A percentile compares a stretch with the other conserved stretches of the same genome.
These are phyloP conservation scores for Corythaeola cristata DNA, from an alignment of 2,113 vertebrate genomes.

Conservation along the genomic window DNA sequence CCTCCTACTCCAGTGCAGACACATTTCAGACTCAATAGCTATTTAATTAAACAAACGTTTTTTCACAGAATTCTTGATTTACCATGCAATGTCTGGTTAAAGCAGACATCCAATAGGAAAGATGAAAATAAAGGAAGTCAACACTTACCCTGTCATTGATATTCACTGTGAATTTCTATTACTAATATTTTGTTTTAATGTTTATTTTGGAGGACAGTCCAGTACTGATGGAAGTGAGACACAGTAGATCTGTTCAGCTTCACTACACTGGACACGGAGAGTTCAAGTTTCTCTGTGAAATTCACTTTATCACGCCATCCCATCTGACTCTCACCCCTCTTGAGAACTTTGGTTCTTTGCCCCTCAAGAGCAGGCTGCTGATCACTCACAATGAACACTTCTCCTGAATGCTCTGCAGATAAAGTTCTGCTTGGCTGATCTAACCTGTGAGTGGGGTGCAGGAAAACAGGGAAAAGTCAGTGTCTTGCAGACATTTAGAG, in stretches of 20 bases:
- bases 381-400: not conserved
- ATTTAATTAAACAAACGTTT: not conserved
- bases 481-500: not conserved
- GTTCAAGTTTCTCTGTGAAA: not conserved
- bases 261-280: not conserved
- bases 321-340: not conserved
- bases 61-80: not conserved
- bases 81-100: not conserved
- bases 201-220: not conserved
- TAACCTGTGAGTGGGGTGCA: accelerated
- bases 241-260: not conserved
- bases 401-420: not conserved
- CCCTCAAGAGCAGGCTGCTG: not conserved
- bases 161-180: not conserved
- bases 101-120: not conserved
- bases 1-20: not conserved
- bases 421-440: not conserved
- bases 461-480: not conserved
- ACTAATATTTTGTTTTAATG: not conserved
- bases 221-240: not conserved
- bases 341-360: not conserved
- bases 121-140: not conserved
- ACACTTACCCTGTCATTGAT: not conserved
- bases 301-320: not conserved
- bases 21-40: not conserved